These are phyloP conservation scores for Pseudomyrmex gracilis DNA, from an alignment of 1,140 invertebrate genomes.

Conservation along the genomic window DNA sequence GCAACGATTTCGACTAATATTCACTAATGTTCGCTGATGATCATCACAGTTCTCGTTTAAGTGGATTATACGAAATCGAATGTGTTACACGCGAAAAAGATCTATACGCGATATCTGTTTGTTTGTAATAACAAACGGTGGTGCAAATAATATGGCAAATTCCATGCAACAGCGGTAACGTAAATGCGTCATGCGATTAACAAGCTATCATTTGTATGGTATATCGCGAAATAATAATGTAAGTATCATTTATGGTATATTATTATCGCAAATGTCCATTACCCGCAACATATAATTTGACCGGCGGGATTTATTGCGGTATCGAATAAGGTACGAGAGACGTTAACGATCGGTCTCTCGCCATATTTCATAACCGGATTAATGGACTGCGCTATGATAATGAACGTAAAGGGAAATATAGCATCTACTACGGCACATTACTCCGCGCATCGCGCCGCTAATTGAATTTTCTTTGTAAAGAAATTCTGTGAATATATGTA, in stretches of 20 bases:
- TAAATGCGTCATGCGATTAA: slow-evolving; percentile 39
- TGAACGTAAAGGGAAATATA: slow-evolving; percentile 29
- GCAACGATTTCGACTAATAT: too few species aligned
- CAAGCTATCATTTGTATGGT: slow-evolving; percentile 42
- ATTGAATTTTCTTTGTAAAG: slow-evolving; percentile 68
- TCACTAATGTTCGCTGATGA: neutral
- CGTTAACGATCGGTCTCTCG: slow-evolving; percentile 37
- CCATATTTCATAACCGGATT: slow-evolving; percentile 55
- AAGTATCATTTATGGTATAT: slow-evolving; percentile 54
- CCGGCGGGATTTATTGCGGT: slow-evolving; percentile 37
- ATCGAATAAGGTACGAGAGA: slow-evolving; percentile 48
- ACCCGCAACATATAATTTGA: slow-evolving; percentile 48
- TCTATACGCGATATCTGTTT: slow-evolving; percentile 7
- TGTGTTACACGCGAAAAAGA: neutral
- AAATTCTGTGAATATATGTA: slow-evolving; percentile 40
- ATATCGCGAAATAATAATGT: slow-evolving; percentile 37
- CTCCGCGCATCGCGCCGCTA: slow-evolving; percentile 24
- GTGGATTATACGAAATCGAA: slow-evolving; percentile 24
- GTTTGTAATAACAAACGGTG: slow-evolving; percentile 33
- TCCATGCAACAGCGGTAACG: neutral
- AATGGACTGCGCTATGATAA: slow-evolving; percentile 32
- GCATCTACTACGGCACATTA: neutral
- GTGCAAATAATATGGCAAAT: slow-evolving; percentile 34
- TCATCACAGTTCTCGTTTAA: neutral
- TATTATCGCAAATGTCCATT: slow-evolving; percentile 56